Evolutionary conservation across 2,797 vertebrate species (phyloP).

Genomic region (Lacerta viridis): DNA sequence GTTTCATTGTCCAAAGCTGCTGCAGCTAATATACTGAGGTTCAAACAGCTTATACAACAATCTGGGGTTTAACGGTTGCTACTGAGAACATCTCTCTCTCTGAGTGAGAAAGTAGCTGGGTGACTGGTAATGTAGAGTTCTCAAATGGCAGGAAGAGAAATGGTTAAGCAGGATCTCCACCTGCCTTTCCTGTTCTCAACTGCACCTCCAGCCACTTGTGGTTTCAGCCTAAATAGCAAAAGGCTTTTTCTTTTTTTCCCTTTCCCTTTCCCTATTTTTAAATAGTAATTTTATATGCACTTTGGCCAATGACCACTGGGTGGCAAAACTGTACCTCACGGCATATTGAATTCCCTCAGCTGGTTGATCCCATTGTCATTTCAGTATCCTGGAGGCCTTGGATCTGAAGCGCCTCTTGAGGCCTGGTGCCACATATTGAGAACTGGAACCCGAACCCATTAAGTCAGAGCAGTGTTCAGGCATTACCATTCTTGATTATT

Average conservation of each 20-base stretch:
- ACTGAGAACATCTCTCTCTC: too few species aligned
- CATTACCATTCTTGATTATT: neutral
- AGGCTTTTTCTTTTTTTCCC: neutral
- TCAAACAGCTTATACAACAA: neutral
- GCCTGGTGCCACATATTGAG: too few species aligned
- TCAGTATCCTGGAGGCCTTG: fast-evolving
- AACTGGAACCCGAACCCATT: neutral
- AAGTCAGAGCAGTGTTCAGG: neutral
- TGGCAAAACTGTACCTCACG: constrained; percentile 60
- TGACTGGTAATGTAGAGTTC: too few species aligned
- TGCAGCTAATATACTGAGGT: too few species aligned
- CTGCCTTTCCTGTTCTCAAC: neutral
- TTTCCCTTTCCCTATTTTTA: neutral
- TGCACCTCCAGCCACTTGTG: neutral
- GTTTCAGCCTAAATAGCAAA: neutral
- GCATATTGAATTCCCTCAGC: neutral
- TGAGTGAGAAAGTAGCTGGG: too few species aligned
- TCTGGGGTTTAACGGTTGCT: too few species aligned
- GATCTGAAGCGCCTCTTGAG: fast-evolving
- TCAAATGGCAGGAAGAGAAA: neutral
- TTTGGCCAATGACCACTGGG: constrained; percentile 42
- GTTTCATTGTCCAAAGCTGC: too few species aligned
- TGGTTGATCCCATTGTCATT: fast-evolving
- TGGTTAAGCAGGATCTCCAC: neutral
- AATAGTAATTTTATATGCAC: neutral